A percentile compares a stretch with the other conserved stretches of the same genome.
Conservation (phyloP, 37 sponge, comb jelly and placozoan species). For the Aphrocallistes beatrix region DNA sequence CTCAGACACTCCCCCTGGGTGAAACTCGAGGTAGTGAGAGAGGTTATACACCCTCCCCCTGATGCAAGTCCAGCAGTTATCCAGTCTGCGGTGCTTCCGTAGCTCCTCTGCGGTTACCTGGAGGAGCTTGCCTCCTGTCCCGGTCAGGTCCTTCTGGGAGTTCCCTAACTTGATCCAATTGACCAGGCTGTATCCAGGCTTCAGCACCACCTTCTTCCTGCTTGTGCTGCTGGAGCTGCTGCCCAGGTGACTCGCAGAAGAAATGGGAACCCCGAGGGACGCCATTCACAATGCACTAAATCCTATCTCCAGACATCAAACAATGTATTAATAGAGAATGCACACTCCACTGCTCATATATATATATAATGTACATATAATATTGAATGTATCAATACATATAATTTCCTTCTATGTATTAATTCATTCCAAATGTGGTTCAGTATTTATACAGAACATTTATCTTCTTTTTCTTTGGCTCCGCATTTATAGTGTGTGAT, state of each 20-base stretch:
- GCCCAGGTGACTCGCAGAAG: neutral
- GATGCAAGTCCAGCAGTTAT: constrained; percentile 85
- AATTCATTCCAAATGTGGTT: too few species aligned
- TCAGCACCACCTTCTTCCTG: neutral
- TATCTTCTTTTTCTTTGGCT: too few species aligned
- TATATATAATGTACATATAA: too few species aligned
- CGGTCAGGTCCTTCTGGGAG: constrained; percentile 30
- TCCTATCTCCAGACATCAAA: neutral
- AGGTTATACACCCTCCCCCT: constrained; percentile 85
- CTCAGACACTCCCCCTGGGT: constrained; percentile 84
- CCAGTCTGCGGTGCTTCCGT: constrained; percentile 45
- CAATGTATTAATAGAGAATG: neutral
- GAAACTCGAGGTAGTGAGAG: constrained; percentile 72
- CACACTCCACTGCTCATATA: too few species aligned
- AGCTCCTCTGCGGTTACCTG: constrained; percentile 60
- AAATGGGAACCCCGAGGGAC: neutral
- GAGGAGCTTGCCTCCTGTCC: constrained; percentile 24
- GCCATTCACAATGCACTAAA: neutral
- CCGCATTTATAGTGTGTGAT: too few species aligned
- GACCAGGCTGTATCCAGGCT: constrained; percentile 64
- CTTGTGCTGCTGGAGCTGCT: neutral
- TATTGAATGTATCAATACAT: too few species aligned
- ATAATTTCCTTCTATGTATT: too few species aligned
- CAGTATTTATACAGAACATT: too few species aligned
- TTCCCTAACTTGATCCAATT: constrained; percentile 78